Evolutionary conservation across 2,888 invertebrate species (phyloP), one percentile per base, ranked within the genome.

Genomic region (Saturnia japonica): DNA sequence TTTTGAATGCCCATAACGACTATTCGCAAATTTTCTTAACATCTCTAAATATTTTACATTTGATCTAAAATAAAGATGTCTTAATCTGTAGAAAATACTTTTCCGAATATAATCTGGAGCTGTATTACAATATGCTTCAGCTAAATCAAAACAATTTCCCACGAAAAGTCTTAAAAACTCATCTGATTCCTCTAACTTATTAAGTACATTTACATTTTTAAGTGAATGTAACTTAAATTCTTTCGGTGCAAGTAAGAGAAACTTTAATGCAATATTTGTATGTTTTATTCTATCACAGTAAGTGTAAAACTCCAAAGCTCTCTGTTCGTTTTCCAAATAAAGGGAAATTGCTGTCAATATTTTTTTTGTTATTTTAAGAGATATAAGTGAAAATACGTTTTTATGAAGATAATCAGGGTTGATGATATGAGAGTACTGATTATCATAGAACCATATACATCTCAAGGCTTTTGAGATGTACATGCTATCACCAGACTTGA

Each of bases 351-450:
- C 74, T 22, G 78, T 76, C 11, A 91, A 74, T 40, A 87, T 73
- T 70, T 89, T 90, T 51, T 80, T 85, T 71, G 83, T 88, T 86
- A 89, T 88, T 81, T 87, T 89, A 1, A 75, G 70, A 3, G 91
- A 89, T 88, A 91, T 90, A 0, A 73, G 77, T 7, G 91, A 88
- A 72, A 91, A 88, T 40, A 91, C 74, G 62, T 88, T 78, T 0
- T 79, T 67, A 22, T 88, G 82, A 4, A 91, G 81, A 73, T 86
- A 83, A 45, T 84, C 77, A 1, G 82, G 77, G 72, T 88, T 87
- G 25, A 90, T 83, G 3, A 86, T 67, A 16, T 82, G 66, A 14
- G 82, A 78, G 71, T 81, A 84, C 28, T 82, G 77, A 72, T 84
- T 81, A 42, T 78, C 76, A 75, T 80, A 88, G 19, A 91, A 70